phyloP scores from a whole-genome alignment of 2,113 vertebrate species.

The Psilopogon haemacephalus region DNA sequence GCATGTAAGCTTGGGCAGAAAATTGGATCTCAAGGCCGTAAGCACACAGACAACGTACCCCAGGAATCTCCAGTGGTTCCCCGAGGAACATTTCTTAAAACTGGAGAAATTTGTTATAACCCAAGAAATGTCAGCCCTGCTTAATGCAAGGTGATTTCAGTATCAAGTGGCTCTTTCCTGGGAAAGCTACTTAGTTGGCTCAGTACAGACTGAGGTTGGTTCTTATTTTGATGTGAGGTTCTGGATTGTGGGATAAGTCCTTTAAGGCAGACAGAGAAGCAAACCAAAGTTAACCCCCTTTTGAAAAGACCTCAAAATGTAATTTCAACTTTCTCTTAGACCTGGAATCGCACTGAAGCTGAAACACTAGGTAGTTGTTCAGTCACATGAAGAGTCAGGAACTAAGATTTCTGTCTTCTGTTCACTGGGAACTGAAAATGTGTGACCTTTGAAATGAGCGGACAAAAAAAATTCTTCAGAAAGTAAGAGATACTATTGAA shows the following conservation, averaged over 20 bases:
- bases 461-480: neutral
- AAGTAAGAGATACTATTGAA: neutral
- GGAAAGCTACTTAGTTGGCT: neutral
- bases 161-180: neutral
- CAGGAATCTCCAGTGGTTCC: neutral
- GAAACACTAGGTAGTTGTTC: neutral
- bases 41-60: neutral
- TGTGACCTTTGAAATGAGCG: neutral
- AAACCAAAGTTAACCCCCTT: conserved; percentile 21
- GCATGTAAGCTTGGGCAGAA: conserved; percentile 52
- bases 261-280: neutral
- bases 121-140: neutral
- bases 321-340: neutral
- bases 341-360: neutral
- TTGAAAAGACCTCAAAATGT: conserved; percentile 1
- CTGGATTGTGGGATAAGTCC: neutral
- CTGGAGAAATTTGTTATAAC: neutral
- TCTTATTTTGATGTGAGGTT: neutral
- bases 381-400: neutral
- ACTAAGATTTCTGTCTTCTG: neutral
- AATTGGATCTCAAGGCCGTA: conserved; percentile 22
- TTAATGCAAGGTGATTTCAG: neutral
- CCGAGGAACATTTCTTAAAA: neutral
- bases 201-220: neutral
- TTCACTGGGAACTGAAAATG: neutral